phyloP scores from a whole-genome alignment of 2,113 vertebrate genomes.

The Nothoprocta perdicaria region DNA sequence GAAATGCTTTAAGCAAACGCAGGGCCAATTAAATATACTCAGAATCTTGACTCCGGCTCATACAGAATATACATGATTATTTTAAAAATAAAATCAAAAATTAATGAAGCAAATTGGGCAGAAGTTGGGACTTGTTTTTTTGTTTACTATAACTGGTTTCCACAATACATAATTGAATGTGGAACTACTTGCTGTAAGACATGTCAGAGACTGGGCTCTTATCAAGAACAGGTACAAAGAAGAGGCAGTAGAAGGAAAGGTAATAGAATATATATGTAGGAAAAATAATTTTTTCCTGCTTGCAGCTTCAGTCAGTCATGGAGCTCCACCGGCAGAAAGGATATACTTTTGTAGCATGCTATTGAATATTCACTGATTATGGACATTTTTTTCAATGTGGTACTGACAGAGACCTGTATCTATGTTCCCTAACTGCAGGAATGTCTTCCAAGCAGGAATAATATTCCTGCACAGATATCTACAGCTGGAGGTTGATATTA shows the following conservation, averaged over 20 bases:
- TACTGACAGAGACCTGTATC: background rate
- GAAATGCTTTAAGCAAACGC: background rate
- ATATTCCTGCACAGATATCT: background rate
- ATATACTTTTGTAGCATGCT: background rate
- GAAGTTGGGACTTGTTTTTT: background rate
- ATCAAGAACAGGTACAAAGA: background rate
- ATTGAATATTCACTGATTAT: background rate
- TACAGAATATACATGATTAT: conserved; percentile 13
- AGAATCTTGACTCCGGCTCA: background rate
- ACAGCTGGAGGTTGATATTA: background rate
- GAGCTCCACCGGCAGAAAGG: background rate
- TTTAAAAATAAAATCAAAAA: conserved; percentile 5
- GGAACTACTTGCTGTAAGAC: background rate
- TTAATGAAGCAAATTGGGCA: conserved; percentile 24
- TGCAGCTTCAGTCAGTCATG: fast-evolving
- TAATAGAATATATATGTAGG: background rate
- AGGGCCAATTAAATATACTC: conserved; percentile 11
- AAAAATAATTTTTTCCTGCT: background rate
- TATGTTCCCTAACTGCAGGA: background rate
- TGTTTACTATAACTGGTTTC: conserved; percentile 61
- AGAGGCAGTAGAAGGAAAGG: background rate
- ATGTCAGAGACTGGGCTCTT: background rate
- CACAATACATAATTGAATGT: conserved; percentile 46
- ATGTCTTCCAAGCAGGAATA: background rate
- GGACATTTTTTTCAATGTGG: background rate